These are phyloP conservation scores for Caenorhabditis imperialis DNA, from an alignment of 2,888 invertebrate genomes.

Conservation along the genomic window DNA sequence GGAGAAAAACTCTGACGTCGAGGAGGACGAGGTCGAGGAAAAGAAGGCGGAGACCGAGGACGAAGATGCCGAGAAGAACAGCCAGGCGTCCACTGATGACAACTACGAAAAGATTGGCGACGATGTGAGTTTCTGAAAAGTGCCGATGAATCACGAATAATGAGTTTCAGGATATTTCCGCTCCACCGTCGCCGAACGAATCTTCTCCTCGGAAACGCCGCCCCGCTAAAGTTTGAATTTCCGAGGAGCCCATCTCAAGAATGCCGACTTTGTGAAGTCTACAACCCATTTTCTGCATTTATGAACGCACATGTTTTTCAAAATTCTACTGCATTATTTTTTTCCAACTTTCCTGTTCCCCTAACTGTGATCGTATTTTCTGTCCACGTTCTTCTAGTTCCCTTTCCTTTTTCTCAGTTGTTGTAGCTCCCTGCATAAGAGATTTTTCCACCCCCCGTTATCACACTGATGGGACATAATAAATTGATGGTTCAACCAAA, in stretches of 20 bases:
- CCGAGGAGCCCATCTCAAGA: background rate
- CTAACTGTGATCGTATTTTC: slow-evolving; percentile 18
- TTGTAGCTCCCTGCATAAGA: no score
- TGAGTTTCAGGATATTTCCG: slow-evolving; percentile 35
- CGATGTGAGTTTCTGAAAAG: slow-evolving; percentile 13
- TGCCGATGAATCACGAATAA: no score
- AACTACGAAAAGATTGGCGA: slow-evolving; percentile 55
- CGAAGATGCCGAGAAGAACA: slow-evolving; percentile 53
- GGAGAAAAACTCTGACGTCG: slow-evolving; percentile 19
- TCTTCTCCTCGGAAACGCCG: slow-evolving; percentile 38
- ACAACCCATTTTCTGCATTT: slow-evolving; percentile 24
- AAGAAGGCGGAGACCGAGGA: slow-evolving; percentile 35
- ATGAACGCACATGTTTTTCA: slow-evolving; percentile 16
- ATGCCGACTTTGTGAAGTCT: slow-evolving; percentile 3
- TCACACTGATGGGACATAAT: slow-evolving; percentile 32
- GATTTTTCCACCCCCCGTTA: no score
- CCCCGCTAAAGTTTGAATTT: slow-evolving; percentile 33
- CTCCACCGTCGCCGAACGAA: slow-evolving; percentile 43
- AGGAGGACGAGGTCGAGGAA: slow-evolving; percentile 17
- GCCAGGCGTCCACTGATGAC: slow-evolving; percentile 51
- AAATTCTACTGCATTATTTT: slow-evolving; percentile 10
- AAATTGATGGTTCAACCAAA: slow-evolving; percentile 7
- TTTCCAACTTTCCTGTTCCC: slow-evolving; percentile 2
- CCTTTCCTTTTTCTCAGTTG: no score
- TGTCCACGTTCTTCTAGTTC: background rate